phyloP scores from a whole-genome alignment of 2,888 invertebrate species.

The Julus scanicus region DNA sequence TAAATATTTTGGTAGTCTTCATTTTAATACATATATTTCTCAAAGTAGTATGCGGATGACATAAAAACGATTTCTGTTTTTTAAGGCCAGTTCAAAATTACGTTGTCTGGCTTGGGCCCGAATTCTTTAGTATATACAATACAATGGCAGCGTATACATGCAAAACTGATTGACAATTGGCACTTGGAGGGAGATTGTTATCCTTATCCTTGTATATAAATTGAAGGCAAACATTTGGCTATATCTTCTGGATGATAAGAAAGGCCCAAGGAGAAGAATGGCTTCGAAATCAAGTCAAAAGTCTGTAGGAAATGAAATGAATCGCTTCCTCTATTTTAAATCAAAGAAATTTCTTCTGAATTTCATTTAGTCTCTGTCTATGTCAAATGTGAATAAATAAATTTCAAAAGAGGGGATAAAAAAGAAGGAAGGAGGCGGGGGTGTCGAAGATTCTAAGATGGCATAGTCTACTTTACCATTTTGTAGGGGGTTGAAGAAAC shows the following conservation, averaged over 20 bases:
- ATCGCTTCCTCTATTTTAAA: neutral
- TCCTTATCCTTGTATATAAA: constrained; percentile 12
- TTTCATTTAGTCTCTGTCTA: constrained; percentile 33
- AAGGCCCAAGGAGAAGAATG: neutral
- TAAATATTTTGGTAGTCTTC: neutral
- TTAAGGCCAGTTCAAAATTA: too few relatives aligned
- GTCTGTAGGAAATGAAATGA: constrained; percentile 33
- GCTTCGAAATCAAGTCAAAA: constrained; percentile 11
- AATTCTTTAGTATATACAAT: neutral
- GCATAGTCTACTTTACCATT: neutral
- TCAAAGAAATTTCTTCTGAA: constrained; percentile 33
- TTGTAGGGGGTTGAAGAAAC: constrained; percentile 20
- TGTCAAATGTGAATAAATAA: constrained; percentile 33
- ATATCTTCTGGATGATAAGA: neutral
- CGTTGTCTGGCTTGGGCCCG: neutral
- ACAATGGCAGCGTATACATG: neutral
- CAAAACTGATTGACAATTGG: constrained; percentile 26
- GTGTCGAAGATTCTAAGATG: neutral
- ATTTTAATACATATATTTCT: neutral
- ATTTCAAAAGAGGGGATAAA: neutral
- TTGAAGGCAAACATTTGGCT: constrained; percentile 13
- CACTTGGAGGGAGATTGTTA: constrained; percentile 9
- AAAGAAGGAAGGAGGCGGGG: constrained; percentile 11
- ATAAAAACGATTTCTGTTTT: neutral
- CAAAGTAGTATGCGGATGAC: neutral